These are phyloP conservation scores for Drosophila murphyi DNA, from an alignment of 1,140 invertebrate genomes.

Conservation along the genomic window DNA sequence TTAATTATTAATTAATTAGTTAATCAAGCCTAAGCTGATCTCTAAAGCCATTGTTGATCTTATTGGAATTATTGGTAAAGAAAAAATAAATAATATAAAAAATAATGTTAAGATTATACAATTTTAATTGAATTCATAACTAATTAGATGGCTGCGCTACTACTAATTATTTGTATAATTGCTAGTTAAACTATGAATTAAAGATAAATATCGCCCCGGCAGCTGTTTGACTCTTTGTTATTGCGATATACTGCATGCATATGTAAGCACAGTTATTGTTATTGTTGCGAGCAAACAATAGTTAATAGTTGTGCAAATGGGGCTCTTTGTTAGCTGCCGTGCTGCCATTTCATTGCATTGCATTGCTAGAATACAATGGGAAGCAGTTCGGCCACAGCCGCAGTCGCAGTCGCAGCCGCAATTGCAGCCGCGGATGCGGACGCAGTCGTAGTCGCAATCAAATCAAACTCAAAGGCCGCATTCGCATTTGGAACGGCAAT, in stretches of 20 bases:
- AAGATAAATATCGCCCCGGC: not conserved
- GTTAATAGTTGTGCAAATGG: slow-evolving; percentile 14
- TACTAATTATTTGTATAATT: not conserved
- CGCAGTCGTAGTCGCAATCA: slow-evolving; percentile 6
- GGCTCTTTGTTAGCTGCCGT: not conserved
- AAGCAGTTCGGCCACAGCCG: not conserved
- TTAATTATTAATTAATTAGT: too few species aligned
- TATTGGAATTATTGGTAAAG: too few species aligned
- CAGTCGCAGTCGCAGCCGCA: not conserved
- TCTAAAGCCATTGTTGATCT: too few species aligned
- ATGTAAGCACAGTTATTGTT: not conserved
- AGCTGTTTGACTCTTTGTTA: slow-evolving; percentile 1
- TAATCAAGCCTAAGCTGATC: too few species aligned
- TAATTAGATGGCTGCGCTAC: too few species aligned
- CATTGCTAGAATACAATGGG: not conserved
- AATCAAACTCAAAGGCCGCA: slow-evolving; percentile 8
- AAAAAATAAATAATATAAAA: too few species aligned
- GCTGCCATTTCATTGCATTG: not conserved
- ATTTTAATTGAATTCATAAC: too few species aligned
- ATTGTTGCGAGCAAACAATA: not conserved
- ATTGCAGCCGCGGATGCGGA: not conserved
- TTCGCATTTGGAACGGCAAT: slow-evolving; percentile 24
- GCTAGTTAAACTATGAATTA: not conserved
- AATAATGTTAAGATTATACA: too few species aligned
- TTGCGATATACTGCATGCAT: not conserved